A percentile compares a stretch with the other conserved stretches of the same genome.
Evolutionary conservation across 2,888 invertebrate species (phyloP).

Genomic region (Andrena hattorfiana): DNA sequence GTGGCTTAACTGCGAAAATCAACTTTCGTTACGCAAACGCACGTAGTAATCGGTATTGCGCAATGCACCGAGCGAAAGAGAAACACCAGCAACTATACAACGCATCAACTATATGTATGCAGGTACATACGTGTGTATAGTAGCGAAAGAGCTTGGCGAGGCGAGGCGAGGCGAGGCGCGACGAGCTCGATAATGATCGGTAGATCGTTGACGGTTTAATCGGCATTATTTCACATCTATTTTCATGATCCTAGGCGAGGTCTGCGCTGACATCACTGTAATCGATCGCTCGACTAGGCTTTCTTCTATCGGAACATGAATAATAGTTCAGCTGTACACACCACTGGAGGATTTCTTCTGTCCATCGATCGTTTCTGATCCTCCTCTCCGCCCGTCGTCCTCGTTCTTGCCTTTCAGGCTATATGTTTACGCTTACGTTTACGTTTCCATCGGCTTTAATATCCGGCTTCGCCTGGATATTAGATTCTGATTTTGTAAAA

Average conservation of each 20-base stretch:
- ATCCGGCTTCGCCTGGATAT: too few relatives aligned
- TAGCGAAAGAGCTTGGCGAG: constrained; percentile 7
- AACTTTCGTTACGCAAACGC: constrained; percentile 28
- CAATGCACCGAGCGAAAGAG: constrained; percentile 17
- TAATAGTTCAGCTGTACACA: constrained; percentile 19
- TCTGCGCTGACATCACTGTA: constrained; percentile 60
- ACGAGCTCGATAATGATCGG: constrained; percentile 34
- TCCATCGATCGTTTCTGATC: neutral
- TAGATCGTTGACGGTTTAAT: constrained; percentile 53
- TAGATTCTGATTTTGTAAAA: too few relatives aligned
- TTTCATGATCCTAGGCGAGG: constrained; percentile 64
- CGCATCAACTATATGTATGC: constrained; percentile 13
- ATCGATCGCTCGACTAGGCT: constrained; percentile 41
- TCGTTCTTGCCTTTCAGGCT: neutral
- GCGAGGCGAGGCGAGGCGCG: neutral
- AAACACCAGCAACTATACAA: constrained; percentile 29
- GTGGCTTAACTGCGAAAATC: constrained; percentile 30
- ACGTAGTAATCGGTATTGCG: constrained; percentile 34
- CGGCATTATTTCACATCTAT: constrained; percentile 67
- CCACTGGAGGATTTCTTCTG: neutral
- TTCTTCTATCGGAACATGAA: constrained; percentile 56
- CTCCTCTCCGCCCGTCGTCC: neutral
- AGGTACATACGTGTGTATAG: neutral
- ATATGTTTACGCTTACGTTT: too few relatives aligned
- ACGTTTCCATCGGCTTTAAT: too few relatives aligned